Conservation (phyloP, 1,140 invertebrate species). For the Delia radicum region DNA sequence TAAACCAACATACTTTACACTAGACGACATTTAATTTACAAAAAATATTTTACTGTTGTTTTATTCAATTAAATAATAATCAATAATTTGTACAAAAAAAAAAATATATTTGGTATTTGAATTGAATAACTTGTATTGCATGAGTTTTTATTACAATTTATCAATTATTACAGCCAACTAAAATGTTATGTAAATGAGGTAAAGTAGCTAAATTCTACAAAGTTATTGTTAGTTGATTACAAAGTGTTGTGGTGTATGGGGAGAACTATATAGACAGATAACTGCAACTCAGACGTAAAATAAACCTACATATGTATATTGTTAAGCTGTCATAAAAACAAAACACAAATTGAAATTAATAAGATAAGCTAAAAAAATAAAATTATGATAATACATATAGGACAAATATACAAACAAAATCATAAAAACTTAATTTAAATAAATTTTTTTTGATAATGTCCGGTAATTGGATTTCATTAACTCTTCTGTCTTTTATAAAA, state of each 20-base stretch:
- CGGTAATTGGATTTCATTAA: too few relatives aligned
- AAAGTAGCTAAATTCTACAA: neutral
- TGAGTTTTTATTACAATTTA: neutral
- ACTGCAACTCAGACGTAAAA: neutral
- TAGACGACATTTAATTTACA: slow-evolving; percentile 20
- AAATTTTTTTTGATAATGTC: too few relatives aligned
- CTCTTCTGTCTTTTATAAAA: too few relatives aligned
- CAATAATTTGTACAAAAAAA: too few relatives aligned
- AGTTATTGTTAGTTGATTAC: neutral
- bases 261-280: neutral
- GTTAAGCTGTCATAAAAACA: neutral
- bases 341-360: neutral
- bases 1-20: slow-evolving; percentile 11
- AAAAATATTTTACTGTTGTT: neutral
- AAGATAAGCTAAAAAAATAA: neutral
- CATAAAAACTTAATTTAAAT: too few relatives aligned
- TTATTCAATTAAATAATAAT: neutral
- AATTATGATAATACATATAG: neutral
- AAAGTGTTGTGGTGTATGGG: neutral
- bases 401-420: too few relatives aligned
- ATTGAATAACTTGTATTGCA: neutral
- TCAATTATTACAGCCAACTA: neutral
- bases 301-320: neutral
- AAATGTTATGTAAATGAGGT: neutral
- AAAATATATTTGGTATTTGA: neutral